Evolutionary conservation across 2,113 vertebrate species (phyloP), one percentile per base, ranked within the genome.

Genomic region (Sander lucioperca): DNA sequence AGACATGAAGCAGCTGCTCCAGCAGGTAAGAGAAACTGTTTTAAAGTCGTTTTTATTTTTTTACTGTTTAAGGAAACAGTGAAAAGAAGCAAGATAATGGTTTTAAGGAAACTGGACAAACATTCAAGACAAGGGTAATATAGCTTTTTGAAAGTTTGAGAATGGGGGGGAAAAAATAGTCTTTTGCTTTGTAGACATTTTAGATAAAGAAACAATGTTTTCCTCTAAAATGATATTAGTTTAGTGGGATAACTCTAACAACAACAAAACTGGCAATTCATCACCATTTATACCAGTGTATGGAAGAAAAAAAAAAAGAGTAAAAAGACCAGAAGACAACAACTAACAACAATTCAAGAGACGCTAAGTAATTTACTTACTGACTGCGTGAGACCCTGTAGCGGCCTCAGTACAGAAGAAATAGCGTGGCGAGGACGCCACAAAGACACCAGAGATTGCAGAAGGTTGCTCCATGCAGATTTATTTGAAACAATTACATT

Each of bases 1-100:
- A 96, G 96, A 85, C 91, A 94, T 3, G 92, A 87, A 3, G 65
- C 67, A 6, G n/a, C 80, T 0, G 96, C 95, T 39, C 92, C 95
- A 54, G 96, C 96, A 86, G 97, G 98, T 99, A 86, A 74, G 70
- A 58, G 2, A 43, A 18, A 57, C 11, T 0, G 1, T 53, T 33
- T 13, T 19, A 18, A 33, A 27, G 50, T 6, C 1, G 36, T 2
- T 39, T 9, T 15, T n/a, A n/a, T 0, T n/a, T 25, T 51, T 47
- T 11, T 14, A 5, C 5, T 68, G 23, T 36, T 57, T 56, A 21
- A 16, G 51, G 16, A 67, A 36, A 21, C 18, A 6, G 3, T 10
- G 45, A 18, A 51, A 15, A 18, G 21, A 23, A 43, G 15, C 25
- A 45, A 50, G 9, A 21, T 3, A 63, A 39, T 63, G 10, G 3